A percentile compares a stretch with the other conserved stretches of the same genome.
These are phyloP conservation scores for Pseudorhiza aurosa DNA, from an alignment of 30 jellyfish, hydroid and myxozoan genomes.

Conservation along the genomic window DNA sequence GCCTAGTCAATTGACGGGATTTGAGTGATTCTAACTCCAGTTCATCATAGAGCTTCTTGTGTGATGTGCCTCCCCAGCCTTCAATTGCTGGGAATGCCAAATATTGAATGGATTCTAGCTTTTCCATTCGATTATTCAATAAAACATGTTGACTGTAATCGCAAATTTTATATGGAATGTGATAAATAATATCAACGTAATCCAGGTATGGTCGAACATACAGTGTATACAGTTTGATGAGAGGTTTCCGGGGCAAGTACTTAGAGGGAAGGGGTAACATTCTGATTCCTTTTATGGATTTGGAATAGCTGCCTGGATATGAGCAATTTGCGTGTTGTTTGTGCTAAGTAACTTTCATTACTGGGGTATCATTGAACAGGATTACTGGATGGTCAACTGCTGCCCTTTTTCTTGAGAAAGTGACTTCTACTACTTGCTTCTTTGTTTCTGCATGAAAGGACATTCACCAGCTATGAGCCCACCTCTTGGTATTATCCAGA, in stretches of 20 bases:
- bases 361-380: conserved; percentile 1
- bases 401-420: background rate
- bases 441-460: background rate
- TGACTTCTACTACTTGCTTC: background rate
- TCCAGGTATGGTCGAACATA: too few species aligned
- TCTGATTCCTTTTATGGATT: conserved; percentile 3
- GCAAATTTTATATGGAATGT: conserved; percentile 29
- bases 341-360: conserved; percentile 1
- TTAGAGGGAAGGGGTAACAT: background rate
- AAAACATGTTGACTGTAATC: background rate
- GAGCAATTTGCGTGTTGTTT: background rate
- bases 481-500: conserved; percentile 2
- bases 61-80: conserved; percentile 25
- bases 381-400: background rate
- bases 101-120: conserved; percentile 5
- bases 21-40: conserved; percentile 18
- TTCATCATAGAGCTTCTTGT: conserved; percentile 17
- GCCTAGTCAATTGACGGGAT: conserved; percentile 2
- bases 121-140: background rate
- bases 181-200: too few species aligned
- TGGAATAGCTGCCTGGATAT: conserved; percentile 24
- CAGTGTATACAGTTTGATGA: too few species aligned
- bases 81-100: background rate
- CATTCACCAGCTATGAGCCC: conserved; percentile 45
- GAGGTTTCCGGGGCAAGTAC: background rate